Base-by-base conservation (phyloP, 2,797 vertebrate species). In the Lagocephalus sceleratus region DNA sequence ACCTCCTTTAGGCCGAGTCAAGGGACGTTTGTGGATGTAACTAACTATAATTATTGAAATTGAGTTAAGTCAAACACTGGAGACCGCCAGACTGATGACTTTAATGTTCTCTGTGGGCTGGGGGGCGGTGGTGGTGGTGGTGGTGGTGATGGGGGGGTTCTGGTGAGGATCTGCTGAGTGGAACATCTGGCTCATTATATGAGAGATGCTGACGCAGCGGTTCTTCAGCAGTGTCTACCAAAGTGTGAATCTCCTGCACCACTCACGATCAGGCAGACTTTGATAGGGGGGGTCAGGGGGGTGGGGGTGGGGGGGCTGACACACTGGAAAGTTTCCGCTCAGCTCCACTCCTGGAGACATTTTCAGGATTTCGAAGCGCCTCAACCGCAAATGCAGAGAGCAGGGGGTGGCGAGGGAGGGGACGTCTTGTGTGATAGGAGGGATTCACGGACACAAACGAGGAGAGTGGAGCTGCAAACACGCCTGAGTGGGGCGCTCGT, bases 291-390 rank as follows among this genome's bases (percentile, higher is more conserved):
- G 3, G 38, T 9, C 1, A 9, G 29, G 44, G 59, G 40, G 20
- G 57, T 41, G 44, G 54, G 51, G 39, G 16, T 5, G 54, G 53
- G 64, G 57, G 58, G 73, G 60, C 15, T 29, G 58, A 55, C 55
- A 47, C 59, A 52, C 67, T 76, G 80, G 74, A 78, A 80, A 71
- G 62, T 71, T 68, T 63, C 66, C 71, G 41, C 21, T 39, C 20
- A 5, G 29, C 22, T 68, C 42, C 59, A 60, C 78, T 70, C 62
- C 66, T 22, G 9, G 56, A 68, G 56, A 52, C 47, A 19, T 57
- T 61, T 42, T 51, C 2, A 14, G 54, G 42, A 26, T 73, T 71
- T 79, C 19, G 26, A 68, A 59, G 47, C 35, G 66, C 12, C 50
- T 54, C 40, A 68, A 55, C 60, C 48, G 51, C 73, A 60, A 70